Percentiles rank a stretch among this genome's conserved stretches.
Conservation (phyloP, 2,888 invertebrate species). For the Dexiosoma caninum region DNA sequence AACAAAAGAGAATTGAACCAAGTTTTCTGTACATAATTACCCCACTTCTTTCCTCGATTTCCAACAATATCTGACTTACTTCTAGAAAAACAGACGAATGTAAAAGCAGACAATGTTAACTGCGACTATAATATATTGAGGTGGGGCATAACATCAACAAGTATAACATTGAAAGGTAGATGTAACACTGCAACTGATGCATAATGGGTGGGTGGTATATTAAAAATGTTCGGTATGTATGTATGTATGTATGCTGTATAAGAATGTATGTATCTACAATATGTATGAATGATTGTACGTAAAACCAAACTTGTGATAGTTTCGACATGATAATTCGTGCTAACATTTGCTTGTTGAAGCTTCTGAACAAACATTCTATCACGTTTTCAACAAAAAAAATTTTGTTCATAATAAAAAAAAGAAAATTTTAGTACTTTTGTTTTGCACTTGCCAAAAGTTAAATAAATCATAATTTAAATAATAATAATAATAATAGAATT, state of each 20-base stretch:
- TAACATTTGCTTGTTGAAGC: not conserved
- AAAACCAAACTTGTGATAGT: constrained; percentile 7
- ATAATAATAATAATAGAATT: not conserved
- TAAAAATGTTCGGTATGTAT: not conserved
- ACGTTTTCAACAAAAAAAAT: constrained; percentile 26
- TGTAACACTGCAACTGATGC: too few relatives aligned
- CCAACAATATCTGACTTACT: too few relatives aligned
- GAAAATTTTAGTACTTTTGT: not conserved
- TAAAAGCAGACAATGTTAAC: too few relatives aligned
- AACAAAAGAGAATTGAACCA: too few relatives aligned
- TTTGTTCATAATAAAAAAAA: not conserved
- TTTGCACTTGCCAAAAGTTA: constrained; percentile 16
- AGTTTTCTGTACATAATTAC: too few relatives aligned
- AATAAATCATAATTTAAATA: constrained; percentile 38
- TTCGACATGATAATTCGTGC: constrained; percentile 32
- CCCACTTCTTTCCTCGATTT: too few relatives aligned
- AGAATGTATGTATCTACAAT: not conserved
- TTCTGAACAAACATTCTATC: constrained; percentile 25
- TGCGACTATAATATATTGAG: too few relatives aligned
- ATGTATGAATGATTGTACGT: too few relatives aligned
- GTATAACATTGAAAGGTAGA: too few relatives aligned
- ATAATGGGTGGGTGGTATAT: not conserved
- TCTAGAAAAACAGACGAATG: too few relatives aligned
- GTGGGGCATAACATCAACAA: too few relatives aligned
- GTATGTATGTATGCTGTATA: too few relatives aligned